A percentile compares a stretch with the other conserved stretches of the same genome.
Evolutionary conservation across 2,797 vertebrate genomes (phyloP).

Genomic region (Caiman crocodilus): DNA sequence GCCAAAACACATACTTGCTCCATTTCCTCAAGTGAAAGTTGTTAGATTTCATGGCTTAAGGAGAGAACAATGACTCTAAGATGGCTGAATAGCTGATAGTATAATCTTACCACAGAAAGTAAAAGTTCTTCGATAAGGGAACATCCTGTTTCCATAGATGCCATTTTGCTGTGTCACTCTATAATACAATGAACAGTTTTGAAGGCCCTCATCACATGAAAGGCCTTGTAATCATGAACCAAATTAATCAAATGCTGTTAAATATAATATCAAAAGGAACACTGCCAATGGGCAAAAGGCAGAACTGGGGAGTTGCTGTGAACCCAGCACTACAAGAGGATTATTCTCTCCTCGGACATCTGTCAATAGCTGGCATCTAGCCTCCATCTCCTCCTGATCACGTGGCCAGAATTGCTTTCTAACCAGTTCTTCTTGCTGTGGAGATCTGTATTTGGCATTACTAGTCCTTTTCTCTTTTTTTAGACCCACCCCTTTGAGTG

Average conservation of each 20-base stretch:
- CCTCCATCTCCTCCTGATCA: background rate
- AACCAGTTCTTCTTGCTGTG: background rate
- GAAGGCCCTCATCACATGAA: background rate
- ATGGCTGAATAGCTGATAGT: background rate
- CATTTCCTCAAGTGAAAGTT: background rate
- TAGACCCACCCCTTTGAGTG: background rate
- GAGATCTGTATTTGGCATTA: background rate
- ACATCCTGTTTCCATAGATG: too few relatives aligned
- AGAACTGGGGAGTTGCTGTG: background rate
- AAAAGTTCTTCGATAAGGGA: background rate
- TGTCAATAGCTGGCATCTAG: background rate
- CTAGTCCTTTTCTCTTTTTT: background rate
- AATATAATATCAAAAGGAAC: background rate
- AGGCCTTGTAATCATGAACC: fast-evolving
- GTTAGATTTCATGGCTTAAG: fast-evolving
- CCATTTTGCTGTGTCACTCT: fast-evolving
- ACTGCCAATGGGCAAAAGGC: background rate
- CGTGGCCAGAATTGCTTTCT: background rate
- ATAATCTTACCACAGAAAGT: background rate
- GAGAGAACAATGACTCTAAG: too few relatives aligned
- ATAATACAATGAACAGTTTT: background rate
- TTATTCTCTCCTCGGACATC: background rate
- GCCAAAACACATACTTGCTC: background rate
- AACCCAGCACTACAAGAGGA: background rate
- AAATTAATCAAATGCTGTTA: background rate